Percentiles rank a stretch among this genome's conserved stretches.
Conservation (phyloP, 2,113 vertebrate species). For the Rhipidura dahli region DNA sequence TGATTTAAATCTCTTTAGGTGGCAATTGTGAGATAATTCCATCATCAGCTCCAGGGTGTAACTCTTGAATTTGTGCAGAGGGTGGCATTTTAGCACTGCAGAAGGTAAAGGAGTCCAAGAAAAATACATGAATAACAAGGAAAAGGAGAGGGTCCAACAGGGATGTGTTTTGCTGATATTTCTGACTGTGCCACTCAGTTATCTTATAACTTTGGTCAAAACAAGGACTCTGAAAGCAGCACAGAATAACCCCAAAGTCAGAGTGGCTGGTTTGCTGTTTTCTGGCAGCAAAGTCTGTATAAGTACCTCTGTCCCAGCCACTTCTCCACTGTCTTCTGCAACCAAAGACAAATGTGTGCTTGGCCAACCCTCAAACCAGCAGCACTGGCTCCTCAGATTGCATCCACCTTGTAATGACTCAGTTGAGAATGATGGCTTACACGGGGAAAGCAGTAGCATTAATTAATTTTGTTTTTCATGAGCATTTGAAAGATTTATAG, state of each 20-base stretch:
- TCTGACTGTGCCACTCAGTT: background rate
- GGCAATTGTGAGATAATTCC: background rate
- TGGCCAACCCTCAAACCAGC: background rate
- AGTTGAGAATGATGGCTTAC: background rate
- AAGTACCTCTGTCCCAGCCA: background rate
- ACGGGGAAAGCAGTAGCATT: background rate
- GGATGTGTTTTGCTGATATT: background rate
- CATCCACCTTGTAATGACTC: background rate
- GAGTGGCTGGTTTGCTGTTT: background rate
- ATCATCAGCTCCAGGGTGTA: background rate
- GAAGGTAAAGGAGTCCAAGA: background rate
- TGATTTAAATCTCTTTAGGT: background rate
- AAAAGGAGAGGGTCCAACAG: background rate
- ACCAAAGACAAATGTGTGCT: background rate
- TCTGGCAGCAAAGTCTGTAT: background rate
- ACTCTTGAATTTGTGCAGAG: background rate
- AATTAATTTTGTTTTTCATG: background rate
- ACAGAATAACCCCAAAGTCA: background rate
- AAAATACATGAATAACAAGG: background rate
- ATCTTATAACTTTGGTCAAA: background rate
- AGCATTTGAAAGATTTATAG: background rate
- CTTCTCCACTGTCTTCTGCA: background rate
- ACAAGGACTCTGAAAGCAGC: background rate
- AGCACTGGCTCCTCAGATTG: background rate
- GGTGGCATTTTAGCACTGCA: background rate